Conservation (phyloP, 2,797 vertebrate genomes). For the Gallinago nigripennis region DNA sequence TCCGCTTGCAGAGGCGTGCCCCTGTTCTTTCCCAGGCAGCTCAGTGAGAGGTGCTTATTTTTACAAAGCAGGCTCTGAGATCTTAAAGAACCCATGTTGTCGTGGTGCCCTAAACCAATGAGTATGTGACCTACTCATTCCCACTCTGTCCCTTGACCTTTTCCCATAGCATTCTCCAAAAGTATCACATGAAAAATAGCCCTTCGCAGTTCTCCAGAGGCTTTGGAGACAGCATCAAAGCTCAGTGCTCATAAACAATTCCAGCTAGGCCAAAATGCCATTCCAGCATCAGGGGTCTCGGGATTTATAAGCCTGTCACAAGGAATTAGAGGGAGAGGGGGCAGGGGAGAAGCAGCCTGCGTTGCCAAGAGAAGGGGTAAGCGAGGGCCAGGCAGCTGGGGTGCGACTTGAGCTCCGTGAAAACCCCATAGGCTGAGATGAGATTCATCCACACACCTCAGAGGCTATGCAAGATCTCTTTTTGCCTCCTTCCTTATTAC, state of each 20-base stretch:
- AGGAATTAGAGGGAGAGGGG: background rate
- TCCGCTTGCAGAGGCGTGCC: background rate
- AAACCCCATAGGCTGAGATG: background rate
- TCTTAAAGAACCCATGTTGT: slow-evolving; percentile 37
- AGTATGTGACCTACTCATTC: slow-evolving; percentile 64
- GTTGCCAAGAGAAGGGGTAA: slow-evolving; percentile 19
- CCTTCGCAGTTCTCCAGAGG: slow-evolving; percentile 40
- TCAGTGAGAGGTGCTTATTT: slow-evolving; percentile 60
- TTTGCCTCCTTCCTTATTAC: background rate
- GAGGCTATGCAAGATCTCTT: background rate
- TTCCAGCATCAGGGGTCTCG: background rate
- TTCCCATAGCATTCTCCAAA: slow-evolving; percentile 71
- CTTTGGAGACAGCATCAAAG: slow-evolving; percentile 47
- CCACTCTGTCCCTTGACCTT: slow-evolving; percentile 64
- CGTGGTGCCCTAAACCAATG: slow-evolving; percentile 49
- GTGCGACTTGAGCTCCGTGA: background rate
- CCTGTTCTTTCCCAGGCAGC: slow-evolving; percentile 55
- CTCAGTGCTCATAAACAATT: slow-evolving; percentile 48
- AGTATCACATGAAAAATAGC: slow-evolving; percentile 57
- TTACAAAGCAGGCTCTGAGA: slow-evolving; percentile 54
- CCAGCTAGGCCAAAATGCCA: slow-evolving; percentile 49
- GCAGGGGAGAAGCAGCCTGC: background rate
- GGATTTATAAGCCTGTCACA: slow-evolving; percentile 30
- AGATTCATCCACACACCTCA: background rate
- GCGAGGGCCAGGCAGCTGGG: background rate